phyloP scores from a whole-genome alignment of 2,888 invertebrate species.

The Dryomyza anilis region DNA sequence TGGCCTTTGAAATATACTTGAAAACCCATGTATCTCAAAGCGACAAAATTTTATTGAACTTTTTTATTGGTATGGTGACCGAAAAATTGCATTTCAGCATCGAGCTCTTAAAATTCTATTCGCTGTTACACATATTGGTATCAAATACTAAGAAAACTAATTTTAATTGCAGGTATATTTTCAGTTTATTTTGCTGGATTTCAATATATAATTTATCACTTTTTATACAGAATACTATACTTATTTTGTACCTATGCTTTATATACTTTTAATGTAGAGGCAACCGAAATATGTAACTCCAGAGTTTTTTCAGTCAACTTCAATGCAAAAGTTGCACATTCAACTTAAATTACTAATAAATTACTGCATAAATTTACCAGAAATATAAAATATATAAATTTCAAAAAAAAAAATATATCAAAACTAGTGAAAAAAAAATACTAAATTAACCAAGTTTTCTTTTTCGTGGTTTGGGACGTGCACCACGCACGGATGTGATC shows the following conservation, averaged over 20 bases:
- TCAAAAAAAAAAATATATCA: not conserved
- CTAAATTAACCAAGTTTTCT: slow-evolving; percentile 26
- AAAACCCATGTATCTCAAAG: no score
- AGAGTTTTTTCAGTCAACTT: not conserved
- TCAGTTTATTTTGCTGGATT: no score
- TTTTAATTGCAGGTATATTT: no score
- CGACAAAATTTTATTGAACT: no score
- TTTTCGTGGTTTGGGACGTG: slow-evolving; percentile 14
- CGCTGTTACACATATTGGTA: no score
- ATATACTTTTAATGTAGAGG: not conserved
- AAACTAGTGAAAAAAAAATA: not conserved
- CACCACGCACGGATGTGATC: not conserved
- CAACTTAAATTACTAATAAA: not conserved
- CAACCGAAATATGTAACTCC: not conserved
- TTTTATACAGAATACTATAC: not conserved
- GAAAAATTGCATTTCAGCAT: no score
- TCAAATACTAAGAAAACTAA: no score
- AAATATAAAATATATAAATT: not conserved
- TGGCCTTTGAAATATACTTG: no score
- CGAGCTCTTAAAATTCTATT: no score
- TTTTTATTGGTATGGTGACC: no score
- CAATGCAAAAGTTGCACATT: not conserved
- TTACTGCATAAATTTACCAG: not conserved
- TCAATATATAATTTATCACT: no score
- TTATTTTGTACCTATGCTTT: not conserved